A percentile compares a stretch with the other conserved stretches of the same genome.
Conservation (phyloP, 2,113 vertebrate genomes). For the Phylloscopus trochilus region DNA sequence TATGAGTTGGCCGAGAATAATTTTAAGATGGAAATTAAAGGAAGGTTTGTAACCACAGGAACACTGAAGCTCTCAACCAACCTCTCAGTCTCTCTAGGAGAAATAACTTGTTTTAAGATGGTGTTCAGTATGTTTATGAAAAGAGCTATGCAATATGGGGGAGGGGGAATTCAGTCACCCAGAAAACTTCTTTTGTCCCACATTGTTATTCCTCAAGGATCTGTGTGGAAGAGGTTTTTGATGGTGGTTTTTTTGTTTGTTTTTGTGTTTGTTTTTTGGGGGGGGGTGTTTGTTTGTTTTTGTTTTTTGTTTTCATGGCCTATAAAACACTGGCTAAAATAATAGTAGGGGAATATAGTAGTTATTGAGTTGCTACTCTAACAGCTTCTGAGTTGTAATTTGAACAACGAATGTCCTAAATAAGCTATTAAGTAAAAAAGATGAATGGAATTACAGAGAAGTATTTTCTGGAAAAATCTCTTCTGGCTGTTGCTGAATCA, state of each 20-base stretch:
- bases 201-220: neutral
- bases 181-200: neutral
- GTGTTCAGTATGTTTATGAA: neutral
- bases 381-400: neutral
- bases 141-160: neutral
- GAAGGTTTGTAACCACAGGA: neutral
- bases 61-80: neutral
- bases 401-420: neutral
- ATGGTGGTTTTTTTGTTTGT: neutral
- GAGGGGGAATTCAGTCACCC: neutral
- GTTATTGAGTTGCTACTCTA: neutral
- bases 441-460: neutral
- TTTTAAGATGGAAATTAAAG: conserved; percentile 45
- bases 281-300: neutral
- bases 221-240: neutral
- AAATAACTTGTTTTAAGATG: neutral
- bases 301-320: neutral
- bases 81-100: neutral
- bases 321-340: neutral
- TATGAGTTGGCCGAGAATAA: conserved; percentile 5
- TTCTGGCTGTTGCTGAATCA: neutral
- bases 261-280: neutral
- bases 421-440: neutral
- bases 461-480: neutral
- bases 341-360: neutral